Evolutionary conservation across 2,113 vertebrate genomes (phyloP).

Genomic region (Rhizomys pruinosus): DNA sequence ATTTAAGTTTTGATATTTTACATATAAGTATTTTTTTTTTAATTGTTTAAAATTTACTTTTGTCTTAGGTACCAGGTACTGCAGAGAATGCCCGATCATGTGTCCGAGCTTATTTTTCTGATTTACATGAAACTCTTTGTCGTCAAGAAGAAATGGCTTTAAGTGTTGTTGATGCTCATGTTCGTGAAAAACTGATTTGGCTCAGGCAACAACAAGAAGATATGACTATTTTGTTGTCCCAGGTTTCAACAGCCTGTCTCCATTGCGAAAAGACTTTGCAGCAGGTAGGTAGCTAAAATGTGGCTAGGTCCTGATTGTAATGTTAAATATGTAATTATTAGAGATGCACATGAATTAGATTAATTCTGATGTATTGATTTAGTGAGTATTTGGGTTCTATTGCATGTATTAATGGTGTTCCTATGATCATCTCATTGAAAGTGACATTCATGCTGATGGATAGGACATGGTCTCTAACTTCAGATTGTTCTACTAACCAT

Average conservation of each 20-base stretch:
- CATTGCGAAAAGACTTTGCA: constrained; percentile 99
- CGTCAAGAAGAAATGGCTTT: constrained; percentile 99
- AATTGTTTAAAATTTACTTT: constrained; percentile 30
- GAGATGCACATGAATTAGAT: neutral
- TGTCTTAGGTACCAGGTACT: constrained; percentile 93
- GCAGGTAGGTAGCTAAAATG: constrained; percentile 88
- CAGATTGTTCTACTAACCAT: neutral
- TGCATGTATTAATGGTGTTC: neutral
- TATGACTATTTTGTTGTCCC: constrained; percentile 98
- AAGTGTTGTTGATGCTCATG: constrained; percentile 98
- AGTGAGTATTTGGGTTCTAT: constrained; percentile 18
- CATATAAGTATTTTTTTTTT: constrained; percentile 33
- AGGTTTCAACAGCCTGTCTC: constrained; percentile 97
- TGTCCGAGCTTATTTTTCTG: constrained; percentile 97
- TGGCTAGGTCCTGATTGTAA: neutral
- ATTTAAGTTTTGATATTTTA: constrained; percentile 58
- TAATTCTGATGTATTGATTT: constrained; percentile 26
- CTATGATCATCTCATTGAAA: too few relatives aligned
- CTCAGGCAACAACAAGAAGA: constrained; percentile 98
- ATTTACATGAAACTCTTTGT: constrained; percentile 97
- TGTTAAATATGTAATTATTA: constrained; percentile 10
- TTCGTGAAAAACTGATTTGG: constrained; percentile 97
- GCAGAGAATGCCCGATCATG: constrained; percentile 98
- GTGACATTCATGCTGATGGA: too few relatives aligned
- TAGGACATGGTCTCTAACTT: constrained; percentile 23